Percentiles rank a stretch among this genome's conserved stretches.
Evolutionary conservation across 2,888 invertebrate species (phyloP).

Genomic region (Xestia ashworthii): DNA sequence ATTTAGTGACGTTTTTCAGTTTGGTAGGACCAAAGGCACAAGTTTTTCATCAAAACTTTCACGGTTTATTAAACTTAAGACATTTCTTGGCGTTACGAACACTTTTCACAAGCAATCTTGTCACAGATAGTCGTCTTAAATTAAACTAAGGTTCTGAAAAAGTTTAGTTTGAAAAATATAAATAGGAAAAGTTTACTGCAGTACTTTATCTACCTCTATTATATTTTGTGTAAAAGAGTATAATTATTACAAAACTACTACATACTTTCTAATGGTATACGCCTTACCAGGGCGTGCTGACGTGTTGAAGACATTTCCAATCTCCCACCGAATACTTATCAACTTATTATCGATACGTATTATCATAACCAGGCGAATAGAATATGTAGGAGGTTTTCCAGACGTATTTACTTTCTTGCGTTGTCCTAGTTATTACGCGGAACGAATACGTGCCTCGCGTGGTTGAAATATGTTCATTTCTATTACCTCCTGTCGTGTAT

Average conservation of each 20-base stretch:
- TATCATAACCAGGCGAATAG: conserved; percentile 56
- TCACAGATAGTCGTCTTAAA: conserved; percentile 11
- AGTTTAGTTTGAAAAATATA: neutral
- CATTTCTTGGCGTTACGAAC: conserved; percentile 10
- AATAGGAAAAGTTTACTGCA: conserved; percentile 2
- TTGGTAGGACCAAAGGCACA: neutral
- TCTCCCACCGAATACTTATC: conserved; percentile 47
- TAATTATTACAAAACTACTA: neutral
- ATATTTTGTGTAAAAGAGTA: neutral
- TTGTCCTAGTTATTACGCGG: conserved; percentile 69
- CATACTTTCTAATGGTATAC: conserved; percentile 10
- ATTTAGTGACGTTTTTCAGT: neutral
- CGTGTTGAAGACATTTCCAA: conserved; percentile 43
- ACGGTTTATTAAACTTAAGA: conserved; percentile 23
- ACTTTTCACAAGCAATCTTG: conserved; percentile 16
- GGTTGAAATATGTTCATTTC: conserved; percentile 58
- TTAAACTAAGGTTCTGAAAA: neutral
- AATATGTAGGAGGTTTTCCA: conserved; percentile 56
- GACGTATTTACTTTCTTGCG: conserved; percentile 63
- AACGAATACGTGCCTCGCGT: conserved; percentile 70
- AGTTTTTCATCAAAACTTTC: conserved; percentile 43
- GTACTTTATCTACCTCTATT: neutral
- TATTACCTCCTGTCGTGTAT: conserved; percentile 61
- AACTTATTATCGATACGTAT: conserved; percentile 58
- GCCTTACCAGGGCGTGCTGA: conserved; percentile 8